Evolutionary conservation across 2,888 invertebrate genomes (phyloP).

Genomic region (Pristionchus fissidentatus): DNA sequence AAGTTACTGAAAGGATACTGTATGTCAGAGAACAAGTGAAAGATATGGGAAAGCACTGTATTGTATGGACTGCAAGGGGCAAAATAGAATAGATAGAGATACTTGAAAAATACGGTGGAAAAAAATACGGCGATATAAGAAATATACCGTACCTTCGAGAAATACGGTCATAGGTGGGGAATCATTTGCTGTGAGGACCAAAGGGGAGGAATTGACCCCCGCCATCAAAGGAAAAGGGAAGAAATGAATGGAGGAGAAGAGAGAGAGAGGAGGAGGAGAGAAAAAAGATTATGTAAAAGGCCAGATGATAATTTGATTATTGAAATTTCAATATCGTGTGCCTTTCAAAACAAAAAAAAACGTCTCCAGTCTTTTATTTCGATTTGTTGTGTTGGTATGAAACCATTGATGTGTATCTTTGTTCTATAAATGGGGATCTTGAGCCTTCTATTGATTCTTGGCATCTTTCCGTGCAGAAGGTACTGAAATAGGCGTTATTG

Average conservation of each 20-base stretch:
- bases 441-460: too few relatives aligned
- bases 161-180: background rate
- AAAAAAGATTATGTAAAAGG: too few relatives aligned
- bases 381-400: slow-evolving; percentile 30
- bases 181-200: background rate
- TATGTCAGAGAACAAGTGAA: too few relatives aligned
- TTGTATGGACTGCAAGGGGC: too few relatives aligned
- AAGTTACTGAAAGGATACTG: background rate
- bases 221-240: background rate
- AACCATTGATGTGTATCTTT: slow-evolving; percentile 22
- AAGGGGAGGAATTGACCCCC: background rate
- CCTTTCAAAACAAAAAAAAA: background rate
- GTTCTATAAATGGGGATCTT: background rate
- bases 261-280: slow-evolving; percentile 7
- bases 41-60: too few relatives aligned
- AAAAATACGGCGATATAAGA: background rate
- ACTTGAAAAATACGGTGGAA: background rate
- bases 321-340: too few relatives aligned
- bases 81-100: too few relatives aligned
- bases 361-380: slow-evolving; percentile 35
- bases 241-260: background rate
- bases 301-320: too few relatives aligned
- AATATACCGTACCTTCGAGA: background rate
- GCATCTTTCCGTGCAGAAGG: background rate
- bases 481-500: background rate